These are phyloP conservation scores for Hyppa rectilinea DNA, from an alignment of 2,888 invertebrate genomes.

Conservation along the genomic window DNA sequence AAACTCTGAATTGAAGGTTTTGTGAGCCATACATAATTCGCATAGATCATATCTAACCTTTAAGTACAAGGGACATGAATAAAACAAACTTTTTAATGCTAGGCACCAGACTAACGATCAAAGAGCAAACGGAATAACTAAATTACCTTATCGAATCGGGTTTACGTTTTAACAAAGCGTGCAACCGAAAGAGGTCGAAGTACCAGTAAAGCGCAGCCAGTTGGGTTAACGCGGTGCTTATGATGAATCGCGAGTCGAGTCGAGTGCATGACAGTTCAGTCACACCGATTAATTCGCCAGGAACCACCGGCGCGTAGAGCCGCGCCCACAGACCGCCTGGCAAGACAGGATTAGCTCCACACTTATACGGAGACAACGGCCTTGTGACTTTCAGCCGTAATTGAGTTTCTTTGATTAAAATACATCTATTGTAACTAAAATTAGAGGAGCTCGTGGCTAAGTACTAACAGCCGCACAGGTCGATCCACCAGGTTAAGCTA, in stretches of 20 bases:
- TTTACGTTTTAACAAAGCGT: slow-evolving; percentile 61
- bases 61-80: slow-evolving; percentile 25
- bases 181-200: slow-evolving; percentile 70
- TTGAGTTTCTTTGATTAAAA: slow-evolving; percentile 53
- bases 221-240: slow-evolving; percentile 70
- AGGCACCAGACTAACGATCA: slow-evolving; percentile 45
- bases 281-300: slow-evolving; percentile 72
- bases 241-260: slow-evolving; percentile 72
- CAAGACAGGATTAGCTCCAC: slow-evolving; percentile 55
- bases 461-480: too few species aligned
- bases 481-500: too few species aligned
- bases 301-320: slow-evolving; percentile 66
- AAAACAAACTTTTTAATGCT: slow-evolving; percentile 40
- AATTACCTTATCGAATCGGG: slow-evolving; percentile 62
- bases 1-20: slow-evolving; percentile 20
- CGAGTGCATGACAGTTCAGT: slow-evolving; percentile 76
- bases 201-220: slow-evolving; percentile 64
- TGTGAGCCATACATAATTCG: slow-evolving; percentile 16
- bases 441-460: too few species aligned
- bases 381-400: slow-evolving; percentile 39
- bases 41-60: slow-evolving; percentile 10
- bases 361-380: slow-evolving; percentile 50
- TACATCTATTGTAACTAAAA: slow-evolving; percentile 33
- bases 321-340: slow-evolving; percentile 62
- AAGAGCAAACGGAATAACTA: slow-evolving; percentile 50